Evolutionary conservation across 2,113 vertebrate genomes (phyloP), one percentile per base, ranked within the genome.

Genomic region (Leptocoma aspasia): DNA sequence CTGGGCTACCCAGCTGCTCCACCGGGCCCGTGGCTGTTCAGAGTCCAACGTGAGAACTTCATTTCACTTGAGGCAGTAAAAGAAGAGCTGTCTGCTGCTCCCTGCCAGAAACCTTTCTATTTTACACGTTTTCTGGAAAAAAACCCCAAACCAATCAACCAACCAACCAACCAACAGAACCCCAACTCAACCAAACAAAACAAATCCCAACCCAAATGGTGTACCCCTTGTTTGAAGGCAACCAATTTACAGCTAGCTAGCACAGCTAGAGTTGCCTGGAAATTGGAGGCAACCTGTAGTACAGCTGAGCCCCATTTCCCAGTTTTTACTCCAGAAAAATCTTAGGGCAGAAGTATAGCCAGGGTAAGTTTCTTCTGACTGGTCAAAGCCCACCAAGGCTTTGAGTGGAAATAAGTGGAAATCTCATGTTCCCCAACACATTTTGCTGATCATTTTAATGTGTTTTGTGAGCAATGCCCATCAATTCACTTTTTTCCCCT

Each of bases 1-100:
- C 15, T 15, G 19, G 23, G 22, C 84, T 33, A 53, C 37, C 30
- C 59, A n/a, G 42, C 15, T n/a, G 72, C 60, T 65, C 54, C 63
- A 23, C 15, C 0, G 2, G 4, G 10, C 42, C 82, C 4, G 3
- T 4, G 41, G 21, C 22, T n/a, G 11, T 10, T 54, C 2, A 24
- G 45, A 64, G 35, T 8, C 26, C 89, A 72, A 30, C 1, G 0
- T 0, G 54, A 22, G 30, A 83, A 91, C 30, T 39, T 59, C 13
- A n/a, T 0, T 26, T 47, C 33, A 39, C 39, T 54, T 26, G 7
- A 80, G 20, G 44, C 8, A 49, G 2, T 11, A 45, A 27, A 76
- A 75, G 13, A 75, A 61, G 26, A 73, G 50, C n/a, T 70, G 24
- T 24, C 56, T 1, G 6, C 33, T 71, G 61, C 60, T 82, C 9